Evolutionary conservation across 2,113 vertebrate species (phyloP), one percentile per base, ranked within the genome.

Genomic region (Brevimyrus niger): DNA sequence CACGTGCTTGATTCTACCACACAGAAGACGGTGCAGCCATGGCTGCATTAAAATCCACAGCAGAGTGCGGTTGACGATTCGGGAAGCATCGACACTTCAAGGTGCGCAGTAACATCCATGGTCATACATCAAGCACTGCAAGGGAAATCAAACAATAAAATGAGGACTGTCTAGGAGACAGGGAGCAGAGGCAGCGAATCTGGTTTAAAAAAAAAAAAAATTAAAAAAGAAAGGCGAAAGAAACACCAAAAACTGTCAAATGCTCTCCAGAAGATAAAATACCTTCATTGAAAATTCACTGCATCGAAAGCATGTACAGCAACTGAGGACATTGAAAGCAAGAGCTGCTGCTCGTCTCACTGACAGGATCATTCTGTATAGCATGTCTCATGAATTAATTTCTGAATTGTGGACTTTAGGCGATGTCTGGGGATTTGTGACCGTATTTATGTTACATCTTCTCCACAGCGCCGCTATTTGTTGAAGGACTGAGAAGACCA

Each of bases 201-300:
- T 42, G 17, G 73, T 69, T 69, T 1, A 4, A 65, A 31, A 65
- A 65, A 65, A 58, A 21, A 58, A 23, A n/a, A 69, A 13, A 31
- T n/a, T n/a, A 31, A 65, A 65, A 65, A 58, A 21, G 23, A 23
- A 11, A 31, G 8, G 13, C 17, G 3, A 80, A 76, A 76, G 35
- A 76, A 80, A 80, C 31, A 42, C 73, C 73, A 80, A 19, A 19
- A 80, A 80, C 15, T 42, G 35, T 80, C 73, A 80, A 35, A 80
- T 80, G 73, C 73, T 80, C 17, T 80, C 73, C 73, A 80, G 73
- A 42, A 80, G 73, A 80, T 80, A 38, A 80, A 80, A 80, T 80
- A 19, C 31, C 73, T 38, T 80, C 31, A 80, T 80, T 80, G 73
- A 80, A 80, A 80, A 80, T 80, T 80, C 35, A 80, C 17, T 80